A percentile compares a stretch with the other conserved stretches of the same genome.
These are phyloP conservation scores for Malaclemys terrapin DNA, from an alignment of 2,113 vertebrate species.

Conservation along the genomic window DNA sequence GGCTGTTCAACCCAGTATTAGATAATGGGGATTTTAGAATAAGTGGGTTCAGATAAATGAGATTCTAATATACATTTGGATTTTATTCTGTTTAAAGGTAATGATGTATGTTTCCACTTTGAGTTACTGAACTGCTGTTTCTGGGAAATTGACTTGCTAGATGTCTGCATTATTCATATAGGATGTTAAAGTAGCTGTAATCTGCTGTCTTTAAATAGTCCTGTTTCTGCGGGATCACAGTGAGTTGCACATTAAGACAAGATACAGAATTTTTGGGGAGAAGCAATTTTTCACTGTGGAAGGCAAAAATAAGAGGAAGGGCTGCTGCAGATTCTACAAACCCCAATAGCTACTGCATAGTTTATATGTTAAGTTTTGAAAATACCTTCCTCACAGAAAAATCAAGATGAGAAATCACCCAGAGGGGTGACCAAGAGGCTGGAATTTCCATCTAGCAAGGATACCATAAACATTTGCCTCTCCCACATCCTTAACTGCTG, in stretches of 20 bases:
- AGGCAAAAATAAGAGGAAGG: neutral
- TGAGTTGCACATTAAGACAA: neutral
- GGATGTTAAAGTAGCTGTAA: neutral
- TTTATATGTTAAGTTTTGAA: fast-evolving
- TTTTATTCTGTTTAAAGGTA: neutral
- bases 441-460: neutral
- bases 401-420: fast-evolving
- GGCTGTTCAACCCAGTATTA: neutral
- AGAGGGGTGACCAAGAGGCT: neutral
- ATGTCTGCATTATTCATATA: neutral
- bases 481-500: neutral
- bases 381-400: neutral
- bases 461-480: neutral
- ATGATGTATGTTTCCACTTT: neutral
- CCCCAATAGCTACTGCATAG: neutral
- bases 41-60: neutral
- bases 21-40: neutral
- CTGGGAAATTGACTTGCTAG: neutral
- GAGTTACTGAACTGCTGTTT: neutral
- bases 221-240: neutral
- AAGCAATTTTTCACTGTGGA: neutral
- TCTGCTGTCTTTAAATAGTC: neutral
- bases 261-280: fast-evolving
- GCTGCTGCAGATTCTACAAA: neutral
- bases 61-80: neutral